Percentiles rank a stretch among this genome's conserved stretches.
These are phyloP conservation scores for Alexandromys fortis DNA, from an alignment of 2,113 vertebrate species.

Conservation along the genomic window DNA sequence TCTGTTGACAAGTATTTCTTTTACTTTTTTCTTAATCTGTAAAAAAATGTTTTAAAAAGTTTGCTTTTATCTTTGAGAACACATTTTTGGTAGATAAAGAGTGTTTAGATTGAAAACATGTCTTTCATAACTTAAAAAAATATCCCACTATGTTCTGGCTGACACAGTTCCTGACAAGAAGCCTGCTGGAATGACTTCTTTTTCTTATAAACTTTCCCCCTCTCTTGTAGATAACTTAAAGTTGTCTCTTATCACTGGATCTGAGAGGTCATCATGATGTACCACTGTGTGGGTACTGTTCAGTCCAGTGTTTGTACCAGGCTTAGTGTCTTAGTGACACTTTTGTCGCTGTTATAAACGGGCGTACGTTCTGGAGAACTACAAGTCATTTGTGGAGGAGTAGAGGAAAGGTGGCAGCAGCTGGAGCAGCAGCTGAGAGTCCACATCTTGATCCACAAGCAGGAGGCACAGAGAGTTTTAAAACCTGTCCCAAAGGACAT, in stretches of 20 bases:
- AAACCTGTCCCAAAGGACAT: too few species aligned
- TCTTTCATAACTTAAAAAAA: slow-evolving; percentile 39
- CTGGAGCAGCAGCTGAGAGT: too few species aligned
- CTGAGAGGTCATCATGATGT: background rate
- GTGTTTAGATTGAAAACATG: slow-evolving; percentile 13
- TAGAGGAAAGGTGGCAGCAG: too few species aligned
- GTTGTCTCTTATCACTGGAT: slow-evolving; percentile 10
- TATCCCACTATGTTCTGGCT: slow-evolving; percentile 24
- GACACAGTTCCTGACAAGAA: slow-evolving; percentile 15
- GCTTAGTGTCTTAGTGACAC: background rate
- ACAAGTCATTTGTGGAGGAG: background rate
- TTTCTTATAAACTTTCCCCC: background rate
- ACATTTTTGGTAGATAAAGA: slow-evolving; percentile 31
- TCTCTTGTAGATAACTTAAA: background rate
- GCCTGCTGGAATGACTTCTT: background rate
- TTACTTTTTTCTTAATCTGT: background rate
- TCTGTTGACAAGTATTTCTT: slow-evolving; percentile 32
- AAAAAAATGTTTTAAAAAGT: slow-evolving; percentile 45
- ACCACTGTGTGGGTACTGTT: slow-evolving; percentile 6
- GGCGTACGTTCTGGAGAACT: background rate
- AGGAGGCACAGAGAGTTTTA: too few species aligned
- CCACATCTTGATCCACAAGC: too few species aligned
- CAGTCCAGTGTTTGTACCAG: background rate
- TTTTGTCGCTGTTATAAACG: background rate
- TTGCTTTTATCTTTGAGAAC: slow-evolving; percentile 17